Base-by-base conservation (phyloP, 2,888 invertebrate species). In the Drosophila neotestacea region DNA sequence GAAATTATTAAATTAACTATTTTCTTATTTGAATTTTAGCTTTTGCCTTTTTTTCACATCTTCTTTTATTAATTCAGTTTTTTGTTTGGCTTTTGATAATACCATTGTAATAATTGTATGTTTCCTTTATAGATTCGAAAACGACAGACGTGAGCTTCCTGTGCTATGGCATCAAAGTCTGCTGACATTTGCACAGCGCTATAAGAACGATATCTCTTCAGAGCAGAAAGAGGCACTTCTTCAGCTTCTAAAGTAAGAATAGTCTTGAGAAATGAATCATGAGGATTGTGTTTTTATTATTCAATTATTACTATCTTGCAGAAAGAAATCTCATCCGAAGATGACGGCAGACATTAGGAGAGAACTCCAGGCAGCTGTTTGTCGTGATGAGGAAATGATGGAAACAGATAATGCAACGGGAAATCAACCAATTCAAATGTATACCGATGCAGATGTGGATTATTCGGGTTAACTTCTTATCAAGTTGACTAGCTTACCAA, bases 161-260 rank as follows among this genome's bases (percentile, higher is more conserved):
- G 98, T 99, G 4, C 92, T 99, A 66, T 99, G 99, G 99, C 99
- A 99, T 93, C 99, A 99, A 92, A 95, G 97, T 44, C 93, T 99
- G 41, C 93, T 99, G 60, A 96, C 98, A 5, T 98, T 99, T 93
- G 96, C 96, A 0, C 98, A 99, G 93, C 94, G 98, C 52, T 99
- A 99, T 93, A 99, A 99, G 93, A 95, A 96, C 67, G 98, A 99
- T 92, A 95, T 99, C 76, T 98, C 97, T 41, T 95, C 95, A 2
- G 99, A 99, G 87, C 99, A 99, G 93, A 95, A 96, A 88, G 97
- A 98, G 89, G 95, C 96, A 0, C 93, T 99, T 48, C 92, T 98
- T 51, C 95, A 95, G 75, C 94, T 99, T 42, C 91, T 98, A 22
- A 91, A 89, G 92, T 92, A 72, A 73, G 73, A 1, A 38, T 4